Percentiles rank a stretch among this genome's conserved stretches.
Conservation (phyloP, 1,140 invertebrate species). For the Trachelipus rathkii region DNA sequence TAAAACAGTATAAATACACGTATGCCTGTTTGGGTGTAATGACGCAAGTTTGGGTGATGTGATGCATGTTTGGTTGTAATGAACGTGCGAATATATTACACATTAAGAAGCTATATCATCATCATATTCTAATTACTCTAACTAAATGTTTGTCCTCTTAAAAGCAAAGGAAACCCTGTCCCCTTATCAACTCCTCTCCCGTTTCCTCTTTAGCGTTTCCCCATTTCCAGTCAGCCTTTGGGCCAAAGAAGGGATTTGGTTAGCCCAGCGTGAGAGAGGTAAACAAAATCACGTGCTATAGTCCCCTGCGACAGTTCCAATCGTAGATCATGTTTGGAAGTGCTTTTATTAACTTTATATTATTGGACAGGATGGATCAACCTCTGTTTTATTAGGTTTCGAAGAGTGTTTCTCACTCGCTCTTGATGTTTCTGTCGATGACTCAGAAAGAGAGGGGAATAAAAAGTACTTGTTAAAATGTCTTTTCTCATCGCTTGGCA, state of each 20-base stretch:
- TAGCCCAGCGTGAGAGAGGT: not conserved
- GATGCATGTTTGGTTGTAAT: no score
- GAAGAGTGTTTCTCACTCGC: not conserved
- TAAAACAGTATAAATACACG: no score
- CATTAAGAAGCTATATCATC: no score
- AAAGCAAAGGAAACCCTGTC: not conserved
- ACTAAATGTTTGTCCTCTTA: slow-evolving; percentile 2
- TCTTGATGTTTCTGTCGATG: not conserved
- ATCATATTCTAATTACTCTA: not conserved
- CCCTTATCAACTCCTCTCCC: no score
- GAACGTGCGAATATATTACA: no score
- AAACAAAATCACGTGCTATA: not conserved
- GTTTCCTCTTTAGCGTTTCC: not conserved
- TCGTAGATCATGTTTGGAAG: slow-evolving; percentile 9
- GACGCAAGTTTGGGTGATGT: no score
- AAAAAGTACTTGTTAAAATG: not conserved
- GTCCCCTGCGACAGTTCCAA: not conserved
- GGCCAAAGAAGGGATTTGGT: not conserved
- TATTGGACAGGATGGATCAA: not conserved
- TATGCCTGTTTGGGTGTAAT: no score
- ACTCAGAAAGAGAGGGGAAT: not conserved
- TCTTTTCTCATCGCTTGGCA: not conserved
- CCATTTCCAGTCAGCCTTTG: not conserved
- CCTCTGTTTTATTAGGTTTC: not conserved
- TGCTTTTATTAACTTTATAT: slow-evolving; percentile 3